Percentiles rank a stretch among this genome's conserved stretches.
phyloP scores from a whole-genome alignment of 2,888 invertebrate genomes.

The Pachydiplax longipennis region DNA sequence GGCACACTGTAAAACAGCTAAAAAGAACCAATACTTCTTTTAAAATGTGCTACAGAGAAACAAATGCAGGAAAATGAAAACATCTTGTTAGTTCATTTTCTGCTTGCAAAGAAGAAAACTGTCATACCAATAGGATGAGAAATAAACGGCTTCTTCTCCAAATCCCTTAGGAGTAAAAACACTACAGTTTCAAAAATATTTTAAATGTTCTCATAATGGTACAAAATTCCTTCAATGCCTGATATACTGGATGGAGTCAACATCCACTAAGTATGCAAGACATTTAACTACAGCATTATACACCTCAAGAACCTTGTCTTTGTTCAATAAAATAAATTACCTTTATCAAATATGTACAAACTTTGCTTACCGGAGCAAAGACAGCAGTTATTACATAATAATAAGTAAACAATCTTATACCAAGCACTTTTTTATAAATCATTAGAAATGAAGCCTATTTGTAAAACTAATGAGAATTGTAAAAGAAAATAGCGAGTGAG shows the following conservation, averaged over 20 bases:
- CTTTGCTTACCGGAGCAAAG: constrained; percentile 29
- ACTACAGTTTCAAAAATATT: constrained; percentile 42
- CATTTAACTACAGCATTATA: constrained; percentile 26
- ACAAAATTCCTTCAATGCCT: constrained; percentile 37
- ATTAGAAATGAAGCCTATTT: constrained; percentile 6
- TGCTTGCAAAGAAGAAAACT: neutral
- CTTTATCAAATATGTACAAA: constrained; percentile 40
- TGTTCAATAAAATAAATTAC: constrained; percentile 39
- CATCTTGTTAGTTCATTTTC: neutral
- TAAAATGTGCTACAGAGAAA: neutral
- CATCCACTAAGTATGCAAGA: constrained; percentile 41
- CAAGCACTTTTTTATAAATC: constrained; percentile 11
- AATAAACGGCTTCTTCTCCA: constrained; percentile 3
- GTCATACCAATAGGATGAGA: constrained; percentile 12
- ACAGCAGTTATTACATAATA: constrained; percentile 19
- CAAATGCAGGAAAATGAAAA: neutral
- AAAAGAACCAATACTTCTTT: neutral
- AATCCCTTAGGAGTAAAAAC: constrained; percentile 26
- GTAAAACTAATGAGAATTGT: constrained; percentile 5
- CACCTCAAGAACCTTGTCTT: constrained; percentile 30
- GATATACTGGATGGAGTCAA: constrained; percentile 8
- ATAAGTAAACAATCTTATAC: constrained; percentile 37
- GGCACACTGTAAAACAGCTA: constrained; percentile 5
- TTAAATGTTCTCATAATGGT: constrained; percentile 35
- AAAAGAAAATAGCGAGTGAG: neutral